Conservation (phyloP, 2,888 invertebrate species). For the Lasioglossum calceatum region DNA sequence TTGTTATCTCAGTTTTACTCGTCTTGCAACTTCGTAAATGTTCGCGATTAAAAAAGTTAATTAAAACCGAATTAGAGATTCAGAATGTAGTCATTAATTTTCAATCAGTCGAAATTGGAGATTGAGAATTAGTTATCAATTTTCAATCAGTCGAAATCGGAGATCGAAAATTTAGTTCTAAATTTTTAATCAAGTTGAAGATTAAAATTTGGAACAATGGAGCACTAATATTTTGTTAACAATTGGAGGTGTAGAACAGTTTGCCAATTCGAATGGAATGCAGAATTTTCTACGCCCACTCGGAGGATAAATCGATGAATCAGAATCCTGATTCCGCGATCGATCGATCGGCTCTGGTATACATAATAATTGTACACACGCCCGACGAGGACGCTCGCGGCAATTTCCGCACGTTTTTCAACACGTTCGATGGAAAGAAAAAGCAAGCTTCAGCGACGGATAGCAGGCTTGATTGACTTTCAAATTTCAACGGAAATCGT, state of each 20-base stretch:
- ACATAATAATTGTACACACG: not conserved
- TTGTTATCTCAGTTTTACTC: too few relatives aligned
- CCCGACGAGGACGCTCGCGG: conserved; percentile 25
- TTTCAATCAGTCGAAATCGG: too few relatives aligned
- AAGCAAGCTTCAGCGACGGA: not conserved
- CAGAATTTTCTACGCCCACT: not conserved
- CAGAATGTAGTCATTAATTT: too few relatives aligned
- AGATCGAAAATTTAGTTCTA: too few relatives aligned
- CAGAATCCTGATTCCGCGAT: not conserved
- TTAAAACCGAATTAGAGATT: too few relatives aligned
- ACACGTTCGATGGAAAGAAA: not conserved
- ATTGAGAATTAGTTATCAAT: too few relatives aligned
- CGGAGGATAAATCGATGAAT: not conserved
- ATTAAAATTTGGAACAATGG: not conserved
- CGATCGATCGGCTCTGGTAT: not conserved
- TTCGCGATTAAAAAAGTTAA: too few relatives aligned
- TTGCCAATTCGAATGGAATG: not conserved
- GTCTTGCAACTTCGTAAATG: too few relatives aligned
- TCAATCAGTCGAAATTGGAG: too few relatives aligned
- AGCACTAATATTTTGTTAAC: too few relatives aligned
- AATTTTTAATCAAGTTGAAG: too few relatives aligned
- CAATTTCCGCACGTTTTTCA: conserved; percentile 20
- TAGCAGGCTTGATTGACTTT: conserved; percentile 18
- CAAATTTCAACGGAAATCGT: conserved; percentile 16
- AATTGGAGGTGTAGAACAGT: not conserved